phyloP scores from a whole-genome alignment of 37 sponge, comb jelly and placozoan species.

The Beroe forskalii region DNA sequence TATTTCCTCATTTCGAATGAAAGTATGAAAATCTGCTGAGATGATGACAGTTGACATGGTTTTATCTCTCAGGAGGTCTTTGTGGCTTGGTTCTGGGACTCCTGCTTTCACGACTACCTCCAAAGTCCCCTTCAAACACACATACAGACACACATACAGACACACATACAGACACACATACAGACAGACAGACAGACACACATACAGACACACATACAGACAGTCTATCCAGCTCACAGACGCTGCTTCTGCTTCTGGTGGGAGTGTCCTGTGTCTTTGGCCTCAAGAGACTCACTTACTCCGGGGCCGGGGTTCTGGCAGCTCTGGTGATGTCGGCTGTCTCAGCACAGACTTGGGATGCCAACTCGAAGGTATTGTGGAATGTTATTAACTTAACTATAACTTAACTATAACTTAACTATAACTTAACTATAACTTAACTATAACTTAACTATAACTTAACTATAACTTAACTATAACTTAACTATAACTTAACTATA shows the following conservation, averaged over 20 bases:
- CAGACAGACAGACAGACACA: neutral
- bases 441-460: too few species aligned
- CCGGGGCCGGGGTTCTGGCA: conserved; percentile 85
- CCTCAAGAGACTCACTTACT: conserved; percentile 67
- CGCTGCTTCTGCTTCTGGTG: conserved; percentile 71
- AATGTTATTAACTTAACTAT: too few species aligned
- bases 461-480: too few species aligned
- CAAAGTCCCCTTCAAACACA: neutral
- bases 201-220: neutral
- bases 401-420: too few species aligned
- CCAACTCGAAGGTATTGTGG: too few species aligned
- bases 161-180: neutral
- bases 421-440: too few species aligned
- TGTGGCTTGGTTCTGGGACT: conserved; percentile 80
- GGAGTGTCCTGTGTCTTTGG: conserved; percentile 81
- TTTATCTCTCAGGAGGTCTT: conserved; percentile 41
- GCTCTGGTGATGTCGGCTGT: conserved; percentile 76
- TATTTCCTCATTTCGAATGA: too few species aligned
- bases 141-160: neutral
- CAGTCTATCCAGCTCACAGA: neutral
- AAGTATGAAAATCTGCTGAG: too few species aligned
- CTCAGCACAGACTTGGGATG: conserved; percentile 71
- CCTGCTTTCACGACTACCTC: conserved; percentile 77
- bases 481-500: too few species aligned
- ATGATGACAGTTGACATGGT: too few species aligned